These are phyloP conservation scores for Scaptodrosophila lebanonensis DNA, from an alignment of 1,140 invertebrate genomes.

Conservation along the genomic window DNA sequence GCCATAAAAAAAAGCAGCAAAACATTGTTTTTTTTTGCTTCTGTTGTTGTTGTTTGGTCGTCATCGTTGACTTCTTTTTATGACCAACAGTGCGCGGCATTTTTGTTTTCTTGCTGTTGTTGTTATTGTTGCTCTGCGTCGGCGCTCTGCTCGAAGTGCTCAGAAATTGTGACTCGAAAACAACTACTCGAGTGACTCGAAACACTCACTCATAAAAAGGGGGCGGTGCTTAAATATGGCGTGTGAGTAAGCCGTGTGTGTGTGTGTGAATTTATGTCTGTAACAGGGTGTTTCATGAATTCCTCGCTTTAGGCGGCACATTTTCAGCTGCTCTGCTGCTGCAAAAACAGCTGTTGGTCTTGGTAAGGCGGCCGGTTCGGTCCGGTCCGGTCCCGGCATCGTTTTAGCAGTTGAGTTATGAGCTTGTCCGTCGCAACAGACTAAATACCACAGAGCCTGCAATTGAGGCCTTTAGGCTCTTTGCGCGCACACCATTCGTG, in stretches of 20 bases:
- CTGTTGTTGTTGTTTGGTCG: conserved; percentile 12
- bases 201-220: conserved; percentile 33
- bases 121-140: conserved; percentile 45
- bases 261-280: conserved; percentile 8
- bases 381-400: neutral
- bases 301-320: too few species aligned
- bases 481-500: too few species aligned
- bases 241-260: conserved; percentile 1
- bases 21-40: conserved; percentile 35
- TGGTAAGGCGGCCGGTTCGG: too few species aligned
- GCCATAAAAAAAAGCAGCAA: conserved; percentile 41
- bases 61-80: conserved; percentile 36
- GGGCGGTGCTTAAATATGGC: conserved; percentile 39
- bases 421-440: too few species aligned
- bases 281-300: conserved; percentile 52
- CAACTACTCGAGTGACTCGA: conserved; percentile 11
- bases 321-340: conserved; percentile 65
- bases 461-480: too few species aligned
- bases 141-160: conserved; percentile 37
- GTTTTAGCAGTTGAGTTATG: conserved; percentile 68
- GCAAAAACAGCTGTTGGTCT: conserved; percentile 65
- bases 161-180: conserved; percentile 35
- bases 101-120: conserved; percentile 23
- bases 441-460: too few species aligned
- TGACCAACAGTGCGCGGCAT: conserved; percentile 38